Base-by-base conservation (phyloP, 1,140 invertebrate species). In the Lasioglossum baleicum region DNA sequence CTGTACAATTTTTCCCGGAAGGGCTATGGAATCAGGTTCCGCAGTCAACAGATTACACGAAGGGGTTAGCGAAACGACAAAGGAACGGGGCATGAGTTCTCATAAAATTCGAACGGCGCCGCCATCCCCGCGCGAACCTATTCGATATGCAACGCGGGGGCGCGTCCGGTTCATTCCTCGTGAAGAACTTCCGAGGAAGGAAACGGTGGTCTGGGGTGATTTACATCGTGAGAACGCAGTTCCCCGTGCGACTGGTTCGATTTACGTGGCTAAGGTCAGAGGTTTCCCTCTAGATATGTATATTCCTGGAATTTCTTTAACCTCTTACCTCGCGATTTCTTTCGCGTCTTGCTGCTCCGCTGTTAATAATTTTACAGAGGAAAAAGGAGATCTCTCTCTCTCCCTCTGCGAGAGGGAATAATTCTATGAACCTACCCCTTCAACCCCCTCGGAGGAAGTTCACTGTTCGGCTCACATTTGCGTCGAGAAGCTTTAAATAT, bases 211-310 rank as follows among this genome's bases (percentile, higher is more conserved):
- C 26, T 53, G 35, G 17, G 69, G 48, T 85, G 83, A 84, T 85
- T 85, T 84, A 84, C 83, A 82, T 84, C 71, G 60, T 63, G 73
- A 60, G 22, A 85, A 82, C 35, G 35, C 22, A n/a, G 22, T 7
- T 40, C 10, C 60, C 73, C 22, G 20, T 58, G 26, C 68, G 71
- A 83, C 48, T 65, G 60, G n/a, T n/a, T 60, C 75, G 63, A 84
- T 84, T 79, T 85, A 85, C 81, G 73, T 40, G 26, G 26, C 42
- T 51, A 64, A 66, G 51, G 58, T 61, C 20, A 65, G 75, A 56
- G 44, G 13, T 72, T 42, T 31, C 61, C 71, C 7, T 6, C n/a
- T 20, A 26, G n/a, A 53, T 22, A 68, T 35, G 35, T 5, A 35
- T 51, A 44, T n/a, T 22, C 31, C 64, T 3, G 53, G 58, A 60